These are phyloP conservation scores for Cheilosia vernalis DNA, from an alignment of 2,888 invertebrate genomes.

Conservation along the genomic window DNA sequence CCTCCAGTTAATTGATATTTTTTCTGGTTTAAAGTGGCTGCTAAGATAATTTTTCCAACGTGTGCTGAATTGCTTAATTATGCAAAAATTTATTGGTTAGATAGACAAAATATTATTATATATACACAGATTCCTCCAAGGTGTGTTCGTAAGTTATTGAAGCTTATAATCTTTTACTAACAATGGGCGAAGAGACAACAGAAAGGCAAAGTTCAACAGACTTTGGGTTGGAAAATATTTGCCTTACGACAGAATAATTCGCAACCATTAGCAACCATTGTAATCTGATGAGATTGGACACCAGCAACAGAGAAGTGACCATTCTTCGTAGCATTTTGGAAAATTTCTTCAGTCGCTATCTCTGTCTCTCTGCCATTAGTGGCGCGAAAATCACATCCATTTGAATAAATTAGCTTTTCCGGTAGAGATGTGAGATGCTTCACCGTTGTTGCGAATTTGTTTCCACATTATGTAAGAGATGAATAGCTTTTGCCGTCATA, in stretches of 20 bases:
- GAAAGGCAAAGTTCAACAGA: constrained; percentile 42
- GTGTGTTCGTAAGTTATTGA: constrained; percentile 19
- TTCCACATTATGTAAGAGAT: constrained; percentile 57
- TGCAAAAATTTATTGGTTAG: constrained; percentile 31
- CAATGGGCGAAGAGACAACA: constrained; percentile 10
- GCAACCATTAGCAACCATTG: constrained; percentile 34
- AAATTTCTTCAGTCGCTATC: constrained; percentile 36
- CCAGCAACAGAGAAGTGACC: constrained; percentile 27
- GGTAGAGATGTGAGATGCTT: constrained; percentile 21
- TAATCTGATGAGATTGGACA: constrained; percentile 31
- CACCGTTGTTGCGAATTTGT: constrained; percentile 32
- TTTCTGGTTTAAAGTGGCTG: not conserved
- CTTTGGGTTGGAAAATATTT: not conserved
- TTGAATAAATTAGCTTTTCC: constrained; percentile 67
- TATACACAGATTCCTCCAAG: not conserved
- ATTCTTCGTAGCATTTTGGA: constrained; percentile 4
- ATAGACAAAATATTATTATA: too few relatives aligned
- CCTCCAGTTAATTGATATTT: constrained; percentile 11
- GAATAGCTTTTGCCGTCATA: constrained; percentile 34
- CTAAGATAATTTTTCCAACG: constrained; percentile 7
- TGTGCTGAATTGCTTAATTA: constrained; percentile 35
- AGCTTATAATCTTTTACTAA: constrained; percentile 9
- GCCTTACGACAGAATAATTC: constrained; percentile 29
- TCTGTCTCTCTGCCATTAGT: constrained; percentile 7
- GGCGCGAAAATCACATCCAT: constrained; percentile 46